Evolutionary conservation across 2,113 vertebrate species (phyloP).

Genomic region (Zosterops borbonicus): DNA sequence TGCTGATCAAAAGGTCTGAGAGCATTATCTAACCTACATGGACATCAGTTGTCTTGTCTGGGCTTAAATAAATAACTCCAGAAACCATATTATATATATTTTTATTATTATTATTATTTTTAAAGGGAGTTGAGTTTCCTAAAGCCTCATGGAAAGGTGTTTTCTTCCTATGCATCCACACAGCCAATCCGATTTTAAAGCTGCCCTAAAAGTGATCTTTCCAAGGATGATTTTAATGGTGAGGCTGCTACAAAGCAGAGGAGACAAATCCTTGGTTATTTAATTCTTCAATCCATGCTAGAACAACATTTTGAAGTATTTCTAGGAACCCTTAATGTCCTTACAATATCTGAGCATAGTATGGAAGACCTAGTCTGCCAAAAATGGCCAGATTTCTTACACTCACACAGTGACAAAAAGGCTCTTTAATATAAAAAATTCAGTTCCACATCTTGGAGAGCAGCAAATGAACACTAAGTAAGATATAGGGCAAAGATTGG

Average conservation of each 20-base stretch:
- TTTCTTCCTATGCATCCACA: neutral
- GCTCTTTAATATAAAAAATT: neutral
- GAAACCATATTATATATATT: neutral
- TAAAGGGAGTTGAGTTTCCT: neutral
- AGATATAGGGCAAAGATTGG: neutral
- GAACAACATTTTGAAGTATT: neutral
- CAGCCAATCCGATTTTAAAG: neutral
- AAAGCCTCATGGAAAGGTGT: neutral
- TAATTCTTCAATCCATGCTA: neutral
- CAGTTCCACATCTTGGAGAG: neutral
- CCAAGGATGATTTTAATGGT: neutral
- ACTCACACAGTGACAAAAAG: neutral
- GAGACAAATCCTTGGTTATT: neutral
- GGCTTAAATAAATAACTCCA: neutral
- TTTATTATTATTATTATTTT: neutral
- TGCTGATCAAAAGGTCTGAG: neutral
- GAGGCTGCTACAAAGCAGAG: neutral
- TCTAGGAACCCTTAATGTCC: neutral
- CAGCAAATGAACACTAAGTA: neutral
- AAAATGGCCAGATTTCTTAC: neutral
- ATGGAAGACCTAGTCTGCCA: neutral
- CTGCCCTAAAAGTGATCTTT: neutral
- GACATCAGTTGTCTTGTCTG: neutral
- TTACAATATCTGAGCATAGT: neutral
- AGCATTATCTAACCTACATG: neutral